A percentile compares a stretch with the other conserved stretches of the same genome.
phyloP scores from a whole-genome alignment of 2,888 invertebrate species.

The Chymomyza caudatula region DNA sequence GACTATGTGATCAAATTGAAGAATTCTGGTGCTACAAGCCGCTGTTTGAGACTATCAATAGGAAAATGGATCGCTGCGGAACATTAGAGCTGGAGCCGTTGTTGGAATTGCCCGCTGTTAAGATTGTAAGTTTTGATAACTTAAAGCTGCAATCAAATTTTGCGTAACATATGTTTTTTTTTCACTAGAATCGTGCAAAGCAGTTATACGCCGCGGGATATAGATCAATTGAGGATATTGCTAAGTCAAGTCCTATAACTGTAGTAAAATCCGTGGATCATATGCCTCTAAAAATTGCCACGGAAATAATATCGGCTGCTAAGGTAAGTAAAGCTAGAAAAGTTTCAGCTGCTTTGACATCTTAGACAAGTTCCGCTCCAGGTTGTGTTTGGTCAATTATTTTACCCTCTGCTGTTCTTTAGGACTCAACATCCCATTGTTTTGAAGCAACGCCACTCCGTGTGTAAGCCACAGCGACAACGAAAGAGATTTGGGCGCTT shows the following conservation, averaged over 20 bases:
- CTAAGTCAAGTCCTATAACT: conserved; percentile 83
- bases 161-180: conserved; percentile 6
- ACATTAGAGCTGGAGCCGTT: conserved; percentile 87
- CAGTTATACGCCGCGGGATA: conserved; percentile 91
- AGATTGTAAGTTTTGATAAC: conserved; percentile 81
- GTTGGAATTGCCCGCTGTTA: conserved; percentile 93
- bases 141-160: no score
- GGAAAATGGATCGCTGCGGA: conserved; percentile 89
- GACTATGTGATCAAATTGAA: conserved; percentile 88
- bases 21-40: conserved; percentile 90
- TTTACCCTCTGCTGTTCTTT: no score
- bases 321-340: conserved; percentile 79
- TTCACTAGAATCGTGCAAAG: conserved; percentile 86
- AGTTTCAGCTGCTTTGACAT: not conserved
- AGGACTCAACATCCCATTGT: no score
- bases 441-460: no score
- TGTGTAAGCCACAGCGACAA: no score
- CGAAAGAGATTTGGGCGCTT: no score
- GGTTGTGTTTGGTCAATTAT: not conserved
- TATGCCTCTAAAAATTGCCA: conserved; percentile 85
- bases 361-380: not conserved
- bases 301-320: conserved; percentile 91
- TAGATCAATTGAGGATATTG: conserved; percentile 86
- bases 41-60: conserved; percentile 85
- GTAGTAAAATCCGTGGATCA: conserved; percentile 84